Conservation (phyloP, 2,797 vertebrate species). For the Pipistrellus nathusii region DNA sequence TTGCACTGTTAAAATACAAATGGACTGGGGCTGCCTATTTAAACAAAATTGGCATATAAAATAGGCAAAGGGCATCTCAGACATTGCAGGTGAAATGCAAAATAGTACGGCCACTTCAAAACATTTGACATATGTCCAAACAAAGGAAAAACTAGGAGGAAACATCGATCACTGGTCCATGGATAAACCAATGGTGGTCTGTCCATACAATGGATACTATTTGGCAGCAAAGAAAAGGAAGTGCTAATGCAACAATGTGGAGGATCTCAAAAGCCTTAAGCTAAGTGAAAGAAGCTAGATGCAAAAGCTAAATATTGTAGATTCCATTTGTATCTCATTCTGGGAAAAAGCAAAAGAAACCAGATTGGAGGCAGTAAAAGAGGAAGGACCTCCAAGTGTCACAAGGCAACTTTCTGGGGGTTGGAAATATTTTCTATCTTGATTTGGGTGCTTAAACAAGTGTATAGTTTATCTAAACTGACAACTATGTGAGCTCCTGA, state of each 20-base stretch:
- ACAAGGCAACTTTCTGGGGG: background rate
- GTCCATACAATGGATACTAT: background rate
- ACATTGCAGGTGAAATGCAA: background rate
- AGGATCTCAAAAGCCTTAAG: background rate
- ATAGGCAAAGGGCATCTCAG: background rate
- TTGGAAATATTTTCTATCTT: background rate
- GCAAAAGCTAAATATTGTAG: background rate
- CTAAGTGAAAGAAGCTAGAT: constrained; percentile 1
- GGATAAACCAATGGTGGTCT: background rate
- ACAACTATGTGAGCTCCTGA: background rate
- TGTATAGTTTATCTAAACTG: constrained; percentile 17
- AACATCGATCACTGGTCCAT: background rate
- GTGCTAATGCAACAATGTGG: background rate
- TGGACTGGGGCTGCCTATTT: background rate
- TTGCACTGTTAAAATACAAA: constrained; percentile 26
- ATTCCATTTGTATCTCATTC: background rate
- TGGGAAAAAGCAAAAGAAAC: background rate
- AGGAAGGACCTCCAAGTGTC: background rate
- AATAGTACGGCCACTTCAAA: background rate
- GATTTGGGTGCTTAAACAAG: constrained; percentile 19
- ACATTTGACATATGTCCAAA: background rate
- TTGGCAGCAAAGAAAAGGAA: constrained; percentile 10
- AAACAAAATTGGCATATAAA: background rate
- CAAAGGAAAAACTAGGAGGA: background rate
- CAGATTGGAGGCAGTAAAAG: background rate